Conservation (phyloP, 2,797 vertebrate species). For the Ateles fusciceps region DNA sequence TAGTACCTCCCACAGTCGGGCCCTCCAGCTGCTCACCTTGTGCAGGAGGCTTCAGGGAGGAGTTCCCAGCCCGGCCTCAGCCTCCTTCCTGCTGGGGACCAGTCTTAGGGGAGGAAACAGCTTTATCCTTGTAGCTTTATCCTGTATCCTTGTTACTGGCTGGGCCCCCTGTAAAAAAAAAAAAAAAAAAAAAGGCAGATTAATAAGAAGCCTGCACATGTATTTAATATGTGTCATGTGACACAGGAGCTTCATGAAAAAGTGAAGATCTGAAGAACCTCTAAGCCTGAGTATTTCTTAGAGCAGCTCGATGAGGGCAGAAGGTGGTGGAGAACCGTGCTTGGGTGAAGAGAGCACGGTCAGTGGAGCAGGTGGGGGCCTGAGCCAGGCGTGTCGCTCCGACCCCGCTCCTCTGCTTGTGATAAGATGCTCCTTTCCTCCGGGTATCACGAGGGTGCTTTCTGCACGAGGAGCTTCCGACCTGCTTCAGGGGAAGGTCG, state of each 20-base stretch:
- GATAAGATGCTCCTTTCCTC: not conserved
- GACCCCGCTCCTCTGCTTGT: not conserved
- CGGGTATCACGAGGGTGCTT: not conserved
- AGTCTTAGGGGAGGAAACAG: too few relatives aligned
- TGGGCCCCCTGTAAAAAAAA: too few relatives aligned
- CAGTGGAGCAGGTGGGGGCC: not conserved
- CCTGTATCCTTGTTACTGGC: too few relatives aligned
- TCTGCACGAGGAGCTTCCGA: not conserved
- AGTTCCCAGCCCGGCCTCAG: too few relatives aligned
- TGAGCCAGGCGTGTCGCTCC: not conserved
- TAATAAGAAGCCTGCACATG: not conserved
- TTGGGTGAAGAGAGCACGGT: not conserved
- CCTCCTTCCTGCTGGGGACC: not conserved
- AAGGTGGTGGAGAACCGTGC: fast-evolving
- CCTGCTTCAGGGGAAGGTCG: not conserved
- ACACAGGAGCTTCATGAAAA: not conserved
- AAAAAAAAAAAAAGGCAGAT: not conserved
- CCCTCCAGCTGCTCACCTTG: not conserved
- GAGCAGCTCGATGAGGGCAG: not conserved
- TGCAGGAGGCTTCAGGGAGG: not conserved
- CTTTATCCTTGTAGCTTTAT: not conserved
- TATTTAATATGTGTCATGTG: not conserved
- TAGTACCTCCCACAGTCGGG: not conserved
- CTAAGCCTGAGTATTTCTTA: not conserved
- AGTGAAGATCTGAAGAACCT: not conserved